These are phyloP conservation scores for Phoeniculus purpureus DNA, from an alignment of 2,797 vertebrate genomes.

Conservation along the genomic window DNA sequence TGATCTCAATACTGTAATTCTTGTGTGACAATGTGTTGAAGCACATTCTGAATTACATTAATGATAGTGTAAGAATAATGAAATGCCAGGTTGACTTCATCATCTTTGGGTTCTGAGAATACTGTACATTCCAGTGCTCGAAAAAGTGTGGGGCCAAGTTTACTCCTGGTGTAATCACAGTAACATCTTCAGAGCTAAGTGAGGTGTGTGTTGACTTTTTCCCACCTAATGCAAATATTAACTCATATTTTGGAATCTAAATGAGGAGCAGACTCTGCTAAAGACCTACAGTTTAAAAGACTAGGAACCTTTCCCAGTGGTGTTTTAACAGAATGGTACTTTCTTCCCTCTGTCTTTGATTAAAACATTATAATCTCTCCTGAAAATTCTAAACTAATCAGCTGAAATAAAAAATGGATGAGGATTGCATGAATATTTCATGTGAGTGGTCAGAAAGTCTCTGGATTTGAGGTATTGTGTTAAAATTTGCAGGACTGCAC, in stretches of 20 bases:
- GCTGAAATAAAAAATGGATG: slow-evolving; percentile 16
- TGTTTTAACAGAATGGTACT: neutral
- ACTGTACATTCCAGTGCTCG: neutral
- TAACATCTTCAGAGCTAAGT: neutral
- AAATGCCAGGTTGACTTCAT: neutral
- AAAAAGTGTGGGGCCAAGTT: neutral
- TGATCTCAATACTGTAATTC: slow-evolving; percentile 38
- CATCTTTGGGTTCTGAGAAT: neutral
- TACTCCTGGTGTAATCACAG: neutral
- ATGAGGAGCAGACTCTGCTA: neutral
- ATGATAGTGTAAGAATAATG: slow-evolving; percentile 18
- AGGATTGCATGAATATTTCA: slow-evolving; percentile 20
- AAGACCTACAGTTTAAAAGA: neutral
- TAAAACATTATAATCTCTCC: neutral
- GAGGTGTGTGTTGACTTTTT: neutral
- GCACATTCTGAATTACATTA: slow-evolving; percentile 28
- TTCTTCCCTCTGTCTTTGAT: neutral
- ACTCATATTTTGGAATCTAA: neutral
- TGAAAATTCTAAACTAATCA: slow-evolving; percentile 32
- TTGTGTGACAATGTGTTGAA: slow-evolving; percentile 19
- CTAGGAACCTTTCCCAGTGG: neutral
- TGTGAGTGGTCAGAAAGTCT: neutral
- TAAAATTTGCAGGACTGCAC: neutral
- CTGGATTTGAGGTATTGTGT: slow-evolving; percentile 1
- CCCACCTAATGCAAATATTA: neutral